Base-by-base conservation (phyloP, 1,140 invertebrate species). In the Drosophila bocki region DNA sequence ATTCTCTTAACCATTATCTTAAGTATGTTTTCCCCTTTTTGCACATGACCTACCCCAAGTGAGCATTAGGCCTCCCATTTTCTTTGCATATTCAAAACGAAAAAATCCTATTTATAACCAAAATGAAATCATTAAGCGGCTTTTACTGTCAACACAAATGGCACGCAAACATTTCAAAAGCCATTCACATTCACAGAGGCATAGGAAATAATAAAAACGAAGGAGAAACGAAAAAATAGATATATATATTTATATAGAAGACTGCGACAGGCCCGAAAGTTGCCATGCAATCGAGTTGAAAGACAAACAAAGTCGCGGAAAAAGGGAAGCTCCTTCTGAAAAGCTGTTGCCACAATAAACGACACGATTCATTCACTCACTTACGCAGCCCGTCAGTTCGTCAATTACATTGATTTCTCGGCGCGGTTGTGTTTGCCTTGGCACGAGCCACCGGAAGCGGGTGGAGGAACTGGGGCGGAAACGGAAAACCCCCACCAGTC, bases 81-180 rank as follows among this genome's bases (percentile, higher is more conserved):
- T 7, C 39, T 60, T 26, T 15, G 8, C 19, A 45, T 44, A 35
- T 44, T 57, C 7, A 17, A 32, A 15, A 13, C 8, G 22, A 35
- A 48, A 53, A 65, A 80, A 76, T 84, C 77, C 72, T 64, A 85
- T 84, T 84, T 80, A 45, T 53, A 72, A 61, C 44, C 74, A 64
- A 84, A 84, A 84, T 85, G 78, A 86, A 85, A 85, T 85, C 82
- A 85, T 85, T 85, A 86, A 86, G 78, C 82, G 68, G 68, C 78
- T 60, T 86, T 85, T 85, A 71, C 82, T 85, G 82, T 85, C 82
- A 85, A 78, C 82, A 72, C 37, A 86, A 85, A 78, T 86, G 82
- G 82, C 82, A 86, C 78, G 82, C 78, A 81, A 86, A 78, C 82
- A 78, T 85, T 85, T 82, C 82, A 45, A 85, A 85, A 78, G 75